Percentiles rank a stretch among this genome's conserved stretches.
phyloP scores from a whole-genome alignment of 2,113 vertebrate genomes.

The Ammospiza caudacuta region DNA sequence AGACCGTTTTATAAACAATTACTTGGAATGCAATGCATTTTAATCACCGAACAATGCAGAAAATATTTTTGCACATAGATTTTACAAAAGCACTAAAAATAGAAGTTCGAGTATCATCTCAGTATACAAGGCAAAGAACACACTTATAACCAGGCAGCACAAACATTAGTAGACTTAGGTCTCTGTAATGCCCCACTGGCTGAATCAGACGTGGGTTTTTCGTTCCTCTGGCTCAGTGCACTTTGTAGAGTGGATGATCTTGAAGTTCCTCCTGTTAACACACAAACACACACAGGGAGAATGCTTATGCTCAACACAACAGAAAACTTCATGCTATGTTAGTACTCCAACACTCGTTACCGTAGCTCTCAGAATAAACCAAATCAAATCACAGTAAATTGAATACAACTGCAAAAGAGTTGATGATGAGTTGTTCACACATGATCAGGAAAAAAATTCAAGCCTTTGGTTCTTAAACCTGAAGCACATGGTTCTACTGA shows the following conservation, averaged over 20 bases:
- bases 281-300: neutral
- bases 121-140: neutral
- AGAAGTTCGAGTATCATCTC: slow-evolving; percentile 10
- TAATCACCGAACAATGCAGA: slow-evolving; percentile 46
- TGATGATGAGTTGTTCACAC: neutral
- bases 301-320: neutral
- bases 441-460: neutral
- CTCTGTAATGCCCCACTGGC: slow-evolving; percentile 56
- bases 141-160: slow-evolving; percentile 82
- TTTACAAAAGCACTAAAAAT: slow-evolving; percentile 61
- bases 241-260: slow-evolving; percentile 72
- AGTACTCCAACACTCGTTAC: neutral
- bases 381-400: neutral
- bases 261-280: slow-evolving; percentile 72
- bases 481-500: neutral
- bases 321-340: neutral
- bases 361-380: neutral
- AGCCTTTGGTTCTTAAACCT: neutral
- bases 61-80: slow-evolving; percentile 60
- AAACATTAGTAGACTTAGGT: slow-evolving; percentile 71
- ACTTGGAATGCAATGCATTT: slow-evolving; percentile 19
- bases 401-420: neutral
- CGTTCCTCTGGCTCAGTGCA: slow-evolving; percentile 66
- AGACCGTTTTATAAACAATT: slow-evolving; percentile 39
- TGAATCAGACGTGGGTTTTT: slow-evolving; percentile 62